phyloP scores from a whole-genome alignment of 2,113 vertebrate species.

The Channa maculata region DNA sequence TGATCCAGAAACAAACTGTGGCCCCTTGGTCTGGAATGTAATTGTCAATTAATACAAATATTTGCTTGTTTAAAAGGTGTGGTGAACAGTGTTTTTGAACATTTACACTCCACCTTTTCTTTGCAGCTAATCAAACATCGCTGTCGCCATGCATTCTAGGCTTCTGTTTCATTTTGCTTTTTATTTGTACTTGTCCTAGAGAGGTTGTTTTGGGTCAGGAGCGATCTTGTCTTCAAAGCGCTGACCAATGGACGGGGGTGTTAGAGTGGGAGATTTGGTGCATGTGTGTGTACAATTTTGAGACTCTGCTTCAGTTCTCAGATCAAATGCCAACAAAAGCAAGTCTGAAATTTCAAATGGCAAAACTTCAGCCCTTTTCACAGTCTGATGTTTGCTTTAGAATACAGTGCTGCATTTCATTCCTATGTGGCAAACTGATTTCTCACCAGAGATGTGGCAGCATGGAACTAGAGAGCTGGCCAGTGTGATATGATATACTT shows the following conservation, averaged over 20 bases:
- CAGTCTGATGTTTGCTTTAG: constrained; percentile 72
- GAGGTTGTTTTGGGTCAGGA: constrained; percentile 67
- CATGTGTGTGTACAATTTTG: constrained; percentile 65
- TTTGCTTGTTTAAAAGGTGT: constrained; percentile 33
- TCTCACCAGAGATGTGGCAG: constrained; percentile 60
- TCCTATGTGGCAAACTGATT: constrained; percentile 62
- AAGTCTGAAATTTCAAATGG: constrained; percentile 78
- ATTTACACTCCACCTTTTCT: constrained; percentile 1
- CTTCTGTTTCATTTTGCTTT: constrained; percentile 49
- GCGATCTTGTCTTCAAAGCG: constrained; percentile 70
- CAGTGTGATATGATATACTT: constrained; percentile 39
- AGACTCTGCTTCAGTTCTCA: constrained; percentile 68
- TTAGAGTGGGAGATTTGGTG: constrained; percentile 55
- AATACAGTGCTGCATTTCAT: constrained; percentile 71
- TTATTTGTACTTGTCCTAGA: constrained; percentile 54
- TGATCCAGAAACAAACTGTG: constrained; percentile 17
- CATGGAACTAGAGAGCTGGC: constrained; percentile 14
- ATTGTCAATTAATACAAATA: constrained; percentile 30
- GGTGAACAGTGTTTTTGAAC: constrained; percentile 15
- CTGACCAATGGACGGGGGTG: constrained; percentile 54
- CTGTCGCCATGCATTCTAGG: constrained; percentile 28
- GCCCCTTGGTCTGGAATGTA: constrained; percentile 10
- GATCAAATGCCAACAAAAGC: constrained; percentile 82
- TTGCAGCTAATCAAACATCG: constrained; percentile 64
- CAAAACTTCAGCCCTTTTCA: constrained; percentile 72